A percentile compares a stretch with the other conserved stretches of the same genome.
These are phyloP conservation scores for Capitulum mitella DNA, from an alignment of 2,888 invertebrate genomes.

Conservation along the genomic window DNA sequence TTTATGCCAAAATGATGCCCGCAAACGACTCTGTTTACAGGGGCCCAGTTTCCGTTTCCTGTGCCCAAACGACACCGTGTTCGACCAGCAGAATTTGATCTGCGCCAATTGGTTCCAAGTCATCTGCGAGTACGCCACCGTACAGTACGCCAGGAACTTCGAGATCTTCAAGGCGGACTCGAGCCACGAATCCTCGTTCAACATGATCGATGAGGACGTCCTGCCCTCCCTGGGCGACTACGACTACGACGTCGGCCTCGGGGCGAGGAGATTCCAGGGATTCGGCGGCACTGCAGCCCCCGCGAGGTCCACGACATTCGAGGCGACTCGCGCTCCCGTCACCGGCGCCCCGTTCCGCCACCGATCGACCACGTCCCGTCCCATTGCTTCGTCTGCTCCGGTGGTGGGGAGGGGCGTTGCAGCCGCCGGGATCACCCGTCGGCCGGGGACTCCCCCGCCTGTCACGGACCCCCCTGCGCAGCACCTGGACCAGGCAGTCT, in stretches of 20 bases:
- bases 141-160: conserved; percentile 32
- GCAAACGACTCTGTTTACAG: too few relatives aligned
- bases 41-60: conserved; percentile 75
- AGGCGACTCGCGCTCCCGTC: background rate
- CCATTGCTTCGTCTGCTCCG: background rate
- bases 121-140: conserved; percentile 36
- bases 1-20: too few relatives aligned
- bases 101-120: conserved; percentile 41
- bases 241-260: background rate
- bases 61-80: conserved; percentile 80
- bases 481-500: background rate
- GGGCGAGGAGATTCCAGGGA: background rate
- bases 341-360: background rate
- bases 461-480: background rate
- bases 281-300: background rate
- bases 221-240: background rate
- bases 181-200: background rate
- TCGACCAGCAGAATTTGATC: conserved; percentile 48
- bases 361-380: background rate
- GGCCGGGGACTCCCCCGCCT: background rate
- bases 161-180: conserved; percentile 15
- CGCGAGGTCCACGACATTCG: background rate
- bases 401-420: background rate
- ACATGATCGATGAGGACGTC: background rate
- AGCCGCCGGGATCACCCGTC: background rate